phyloP scores from a whole-genome alignment of 2,113 vertebrate species.

The Strix uralensis region DNA sequence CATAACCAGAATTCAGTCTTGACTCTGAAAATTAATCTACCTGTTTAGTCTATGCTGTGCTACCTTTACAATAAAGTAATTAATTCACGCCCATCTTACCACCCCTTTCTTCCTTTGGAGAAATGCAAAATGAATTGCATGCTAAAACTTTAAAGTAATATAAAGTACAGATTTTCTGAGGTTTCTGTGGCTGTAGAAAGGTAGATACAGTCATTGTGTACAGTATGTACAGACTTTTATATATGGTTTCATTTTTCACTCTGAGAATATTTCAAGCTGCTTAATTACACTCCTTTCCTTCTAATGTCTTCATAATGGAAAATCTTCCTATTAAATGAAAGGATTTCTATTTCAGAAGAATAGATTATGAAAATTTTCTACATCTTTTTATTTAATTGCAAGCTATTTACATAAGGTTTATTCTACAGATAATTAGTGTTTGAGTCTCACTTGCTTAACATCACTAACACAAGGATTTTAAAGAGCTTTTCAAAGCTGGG shows the following conservation, averaged over 20 bases:
- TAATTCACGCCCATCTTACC: neutral
- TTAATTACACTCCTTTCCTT: neutral
- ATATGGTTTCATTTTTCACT: neutral
- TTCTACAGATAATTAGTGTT: neutral
- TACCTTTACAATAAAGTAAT: neutral
- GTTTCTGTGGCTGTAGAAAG: neutral
- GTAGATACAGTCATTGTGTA: neutral
- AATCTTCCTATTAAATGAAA: neutral
- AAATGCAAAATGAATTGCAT: neutral
- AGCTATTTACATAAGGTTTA: neutral
- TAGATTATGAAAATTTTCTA: neutral
- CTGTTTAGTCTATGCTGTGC: neutral
- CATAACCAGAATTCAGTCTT: neutral
- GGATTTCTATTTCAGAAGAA: neutral
- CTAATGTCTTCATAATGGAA: neutral
- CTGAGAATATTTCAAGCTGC: neutral
- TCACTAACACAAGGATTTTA: neutral
- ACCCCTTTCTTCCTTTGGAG: neutral
- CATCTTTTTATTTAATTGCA: neutral
- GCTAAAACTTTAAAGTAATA: neutral
- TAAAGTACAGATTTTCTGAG: neutral
- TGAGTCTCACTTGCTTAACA: neutral
- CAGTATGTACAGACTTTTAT: neutral
- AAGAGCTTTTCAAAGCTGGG: neutral
- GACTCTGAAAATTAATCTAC: neutral